phyloP scores from a whole-genome alignment of 2,888 invertebrate species.

The Drosophila ezoana region DNA sequence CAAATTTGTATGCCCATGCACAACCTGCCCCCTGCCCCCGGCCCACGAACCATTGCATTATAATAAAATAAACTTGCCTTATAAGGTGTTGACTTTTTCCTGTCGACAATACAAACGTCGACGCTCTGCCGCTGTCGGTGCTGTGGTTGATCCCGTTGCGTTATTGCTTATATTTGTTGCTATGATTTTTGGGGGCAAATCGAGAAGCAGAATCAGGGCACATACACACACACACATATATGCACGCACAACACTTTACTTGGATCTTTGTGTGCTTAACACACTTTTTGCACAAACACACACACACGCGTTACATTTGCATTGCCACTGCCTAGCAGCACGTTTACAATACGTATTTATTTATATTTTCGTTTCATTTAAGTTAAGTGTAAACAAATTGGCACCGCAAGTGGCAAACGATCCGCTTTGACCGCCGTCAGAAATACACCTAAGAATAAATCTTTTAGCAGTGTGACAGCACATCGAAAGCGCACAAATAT shows the following conservation, averaged over 20 bases:
- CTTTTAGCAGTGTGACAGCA: conserved; percentile 20
- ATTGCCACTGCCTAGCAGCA: conserved; percentile 22
- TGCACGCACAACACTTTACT: conserved; percentile 28
- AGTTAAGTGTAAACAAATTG: conserved; percentile 42
- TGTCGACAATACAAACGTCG: conserved; percentile 44
- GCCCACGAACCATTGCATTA: background rate
- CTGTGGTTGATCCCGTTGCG: conserved; percentile 25
- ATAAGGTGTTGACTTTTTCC: conserved; percentile 64
- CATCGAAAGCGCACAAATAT: conserved; percentile 1
- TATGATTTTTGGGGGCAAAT: conserved; percentile 22
- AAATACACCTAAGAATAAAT: conserved; percentile 41
- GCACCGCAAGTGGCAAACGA: conserved; percentile 16
- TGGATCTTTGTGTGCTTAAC: conserved; percentile 31
- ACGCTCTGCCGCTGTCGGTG: conserved; percentile 18
- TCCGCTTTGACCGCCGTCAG: conserved; percentile 18
- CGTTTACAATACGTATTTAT: conserved; percentile 35
- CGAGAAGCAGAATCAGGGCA: conserved; percentile 16
- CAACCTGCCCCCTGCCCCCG: background rate
- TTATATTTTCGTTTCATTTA: conserved; percentile 42
- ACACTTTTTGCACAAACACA: conserved; percentile 42
- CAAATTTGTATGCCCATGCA: conserved; percentile 22
- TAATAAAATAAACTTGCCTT: conserved; percentile 67
- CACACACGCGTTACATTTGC: conserved; percentile 40
- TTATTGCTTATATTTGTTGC: conserved; percentile 27
- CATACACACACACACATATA: conserved; percentile 21